Evolutionary conservation across 2,888 invertebrate genomes (phyloP).

Genomic region (Patella pellucida): DNA sequence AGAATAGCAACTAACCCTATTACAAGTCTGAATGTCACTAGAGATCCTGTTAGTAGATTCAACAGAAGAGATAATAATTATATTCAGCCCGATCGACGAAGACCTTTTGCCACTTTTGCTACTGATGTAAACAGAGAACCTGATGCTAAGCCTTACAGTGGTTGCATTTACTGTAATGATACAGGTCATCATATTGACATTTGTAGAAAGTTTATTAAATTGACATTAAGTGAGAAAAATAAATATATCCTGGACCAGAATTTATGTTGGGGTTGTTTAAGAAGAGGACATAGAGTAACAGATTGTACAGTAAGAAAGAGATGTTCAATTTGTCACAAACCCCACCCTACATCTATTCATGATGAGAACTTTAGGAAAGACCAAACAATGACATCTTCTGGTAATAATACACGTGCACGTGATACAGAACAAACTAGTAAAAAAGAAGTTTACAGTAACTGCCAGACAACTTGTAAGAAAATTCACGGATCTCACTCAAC

Average conservation of each 20-base stretch:
- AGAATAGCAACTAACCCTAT: background rate
- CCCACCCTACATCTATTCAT: constrained; percentile 1
- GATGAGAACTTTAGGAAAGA: constrained; percentile 1
- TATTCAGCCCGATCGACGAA: background rate
- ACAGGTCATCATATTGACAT: constrained; percentile 2
- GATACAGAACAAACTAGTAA: background rate
- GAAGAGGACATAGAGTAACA: background rate
- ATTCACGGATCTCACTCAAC: background rate
- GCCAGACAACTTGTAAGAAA: background rate
- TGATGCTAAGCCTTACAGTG: background rate
- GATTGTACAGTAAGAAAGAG: background rate
- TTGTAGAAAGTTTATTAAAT: background rate
- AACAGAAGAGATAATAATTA: background rate
- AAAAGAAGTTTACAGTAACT: background rate
- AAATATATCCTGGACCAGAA: background rate
- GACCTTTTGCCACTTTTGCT: background rate
- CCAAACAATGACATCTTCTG: background rate
- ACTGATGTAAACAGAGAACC: background rate
- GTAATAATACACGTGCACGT: background rate
- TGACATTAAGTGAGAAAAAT: background rate
- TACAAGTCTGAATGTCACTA: background rate
- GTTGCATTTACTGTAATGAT: background rate
- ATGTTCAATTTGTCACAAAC: background rate
- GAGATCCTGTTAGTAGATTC: background rate
- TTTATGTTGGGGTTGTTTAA: constrained; percentile 13